Conservation (phyloP, 2,888 invertebrate species). For the Aporophyla nigra region DNA sequence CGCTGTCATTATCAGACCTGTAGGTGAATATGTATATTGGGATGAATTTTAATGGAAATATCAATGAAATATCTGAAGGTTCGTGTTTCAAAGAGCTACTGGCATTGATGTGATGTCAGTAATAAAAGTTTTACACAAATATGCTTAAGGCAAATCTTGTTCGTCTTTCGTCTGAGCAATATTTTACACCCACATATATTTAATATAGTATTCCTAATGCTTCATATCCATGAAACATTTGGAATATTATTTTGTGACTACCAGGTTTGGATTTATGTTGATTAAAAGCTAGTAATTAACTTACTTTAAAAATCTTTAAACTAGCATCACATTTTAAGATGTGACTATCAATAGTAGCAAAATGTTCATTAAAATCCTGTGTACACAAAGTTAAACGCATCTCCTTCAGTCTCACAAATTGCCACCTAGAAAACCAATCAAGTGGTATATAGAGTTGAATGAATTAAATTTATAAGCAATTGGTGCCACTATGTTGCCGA, state of each 20-base stretch:
- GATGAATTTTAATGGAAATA: conserved; percentile 65
- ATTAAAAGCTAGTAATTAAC: neutral
- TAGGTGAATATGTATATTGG: too few relatives aligned
- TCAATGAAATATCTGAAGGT: conserved; percentile 65
- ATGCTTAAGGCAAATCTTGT: conserved; percentile 46
- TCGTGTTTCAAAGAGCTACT: conserved; percentile 59
- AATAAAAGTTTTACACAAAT: conserved; percentile 69
- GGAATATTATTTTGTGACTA: neutral
- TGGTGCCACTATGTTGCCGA: neutral
- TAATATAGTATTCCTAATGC: neutral
- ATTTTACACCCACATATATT: neutral
- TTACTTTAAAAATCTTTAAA: neutral
- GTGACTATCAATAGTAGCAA: neutral
- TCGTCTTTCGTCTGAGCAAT: neutral
- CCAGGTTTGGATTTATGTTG: neutral
- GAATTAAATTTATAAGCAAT: neutral
- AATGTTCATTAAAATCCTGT: neutral
- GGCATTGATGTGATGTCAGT: conserved; percentile 56
- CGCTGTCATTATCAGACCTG: conserved; percentile 61
- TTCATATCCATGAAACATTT: neutral
- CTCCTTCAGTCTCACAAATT: neutral
- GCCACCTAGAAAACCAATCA: conserved; percentile 14
- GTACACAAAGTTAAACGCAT: neutral
- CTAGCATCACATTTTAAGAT: neutral
- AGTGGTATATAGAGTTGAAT: neutral